Evolutionary conservation across 2,113 vertebrate species (phyloP), one percentile per base, ranked within the genome.

Genomic region (Origma solitaria): DNA sequence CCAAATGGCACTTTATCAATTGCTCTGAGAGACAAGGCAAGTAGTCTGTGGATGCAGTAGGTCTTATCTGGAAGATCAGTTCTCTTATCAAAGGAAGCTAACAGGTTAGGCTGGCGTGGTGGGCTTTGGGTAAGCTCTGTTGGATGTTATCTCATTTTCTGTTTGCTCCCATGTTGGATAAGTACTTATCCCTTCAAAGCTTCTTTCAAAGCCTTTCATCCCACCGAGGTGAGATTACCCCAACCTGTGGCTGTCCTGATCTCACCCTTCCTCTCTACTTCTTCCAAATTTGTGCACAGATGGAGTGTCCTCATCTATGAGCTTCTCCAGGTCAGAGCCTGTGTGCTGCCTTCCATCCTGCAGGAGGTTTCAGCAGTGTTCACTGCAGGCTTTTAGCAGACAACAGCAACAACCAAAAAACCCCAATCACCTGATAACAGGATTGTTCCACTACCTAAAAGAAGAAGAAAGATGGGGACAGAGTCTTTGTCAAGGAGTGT

Each of bases 131-230:
- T 82, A 61, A 78, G 35, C 30, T 89, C 69, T 75, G 15, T 33
- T 92, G 90, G 50, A 44, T 83, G 72, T 87, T 95, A 95, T 92
- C 91, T 78, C 65, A 45, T 94, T 86, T 93, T 82, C 49, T 86
- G 4, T 89, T 91, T 91, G 69, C 45, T 94, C 72, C 89, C 35
- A 40, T 60, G 61, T 62, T 1, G 2, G 60, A 31, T 64, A 68
- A 88, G 53, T 78, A 53, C 28, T 91, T 44, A 88, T 71, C 76
- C 56, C 86, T 88, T 95, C 77, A 92, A 94, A 95, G 86, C 82
- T 92, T 78, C 44, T 81, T 86, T 72, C 37, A 90, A 83, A 93
- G 51, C 20, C 44, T 72, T 96, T 92, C 72, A 86, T 95, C 77
- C 69, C 77, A 40, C 76, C 0, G 6, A 71, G 79, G 76, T 73